phyloP scores from a whole-genome alignment of 2,888 invertebrate genomes.

The Malthinus flaveolus region DNA sequence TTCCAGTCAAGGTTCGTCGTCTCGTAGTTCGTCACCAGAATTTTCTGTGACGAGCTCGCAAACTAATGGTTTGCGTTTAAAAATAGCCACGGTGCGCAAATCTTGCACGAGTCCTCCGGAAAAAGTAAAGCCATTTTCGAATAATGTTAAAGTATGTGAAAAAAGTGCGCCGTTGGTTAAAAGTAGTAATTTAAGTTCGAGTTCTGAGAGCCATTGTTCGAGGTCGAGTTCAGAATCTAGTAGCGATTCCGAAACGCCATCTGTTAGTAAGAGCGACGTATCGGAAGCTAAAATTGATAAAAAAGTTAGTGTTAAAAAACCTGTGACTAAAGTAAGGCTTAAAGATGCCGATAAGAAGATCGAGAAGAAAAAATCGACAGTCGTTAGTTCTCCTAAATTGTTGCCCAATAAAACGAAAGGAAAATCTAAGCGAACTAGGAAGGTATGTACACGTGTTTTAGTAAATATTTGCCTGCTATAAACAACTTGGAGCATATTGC shows the following conservation, averaged over 20 bases:
- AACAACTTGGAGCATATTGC: not conserved
- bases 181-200: conserved; percentile 58
- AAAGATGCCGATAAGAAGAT: conserved; percentile 38
- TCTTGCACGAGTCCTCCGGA: conserved; percentile 51
- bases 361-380: conserved; percentile 33
- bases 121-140: conserved; percentile 20
- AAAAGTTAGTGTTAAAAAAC: conserved; percentile 15
- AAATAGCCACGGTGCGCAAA: conserved; percentile 64
- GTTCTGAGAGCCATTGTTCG: conserved; percentile 52
- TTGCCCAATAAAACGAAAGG: conserved; percentile 40
- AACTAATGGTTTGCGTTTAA: conserved; percentile 64
- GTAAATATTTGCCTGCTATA: not conserved
- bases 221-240: conserved; percentile 57
- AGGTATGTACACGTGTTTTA: conserved; percentile 48
- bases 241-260: conserved; percentile 54
- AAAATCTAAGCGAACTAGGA: conserved; percentile 43
- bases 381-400: conserved; percentile 37
- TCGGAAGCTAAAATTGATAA: conserved; percentile 16
- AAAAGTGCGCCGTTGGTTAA: conserved; percentile 30
- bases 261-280: conserved; percentile 18
- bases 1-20: conserved; percentile 51
- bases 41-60: conserved; percentile 65
- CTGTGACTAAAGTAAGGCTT: conserved; percentile 18
- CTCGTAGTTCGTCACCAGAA: conserved; percentile 54
- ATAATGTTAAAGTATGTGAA: conserved; percentile 23